Base-by-base conservation (phyloP, 2,888 invertebrate genomes). In the Polydesmus complanatus region DNA sequence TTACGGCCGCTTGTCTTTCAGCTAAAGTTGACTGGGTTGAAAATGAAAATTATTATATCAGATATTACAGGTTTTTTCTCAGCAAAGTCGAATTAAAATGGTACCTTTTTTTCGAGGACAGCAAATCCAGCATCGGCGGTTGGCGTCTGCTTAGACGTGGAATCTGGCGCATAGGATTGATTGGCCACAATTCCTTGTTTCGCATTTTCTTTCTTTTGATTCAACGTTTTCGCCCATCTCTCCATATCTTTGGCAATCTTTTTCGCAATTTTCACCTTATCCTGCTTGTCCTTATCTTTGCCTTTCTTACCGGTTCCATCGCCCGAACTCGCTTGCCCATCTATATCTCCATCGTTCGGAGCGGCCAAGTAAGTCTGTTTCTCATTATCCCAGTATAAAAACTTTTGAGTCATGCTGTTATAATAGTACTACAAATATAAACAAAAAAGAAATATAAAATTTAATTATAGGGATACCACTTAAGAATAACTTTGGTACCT, bases 201-300 rank as follows among this genome's bases (percentile, higher is more conserved):
- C 26, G 78, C 73, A 65, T 74, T 74, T 64, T 92, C 90, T 73
- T 96, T 96, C 76, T 93, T 93, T 73, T 96, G 95, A 73, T 97
- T 97, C 65, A 96, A 77, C 14, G 91, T 91, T 69, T 96, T 91
- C 0, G 97, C 98, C 98, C 98, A 98, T 62, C 86, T 81, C 70
- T 86, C 86, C 89, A 89, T 89, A 68, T 89, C 88, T 74, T 96
- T 96, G 0, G 95, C 95, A 67, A 96, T 95, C 74, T 94, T 93
- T 73, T 96, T 95, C 3, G 96, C 96, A 14, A 93, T 92, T 76
- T 95, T 95, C 0, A 93, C 94, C 77, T 95, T 94, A 68, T 94
- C 94, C 63, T 88, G 61, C 63, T 73, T 73, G 18, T 67, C 68
- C 65, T 81, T 83, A 68, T 83, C 83, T 64, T 79, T 79, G 72